Percentiles rank a stretch among this genome's conserved stretches.
Evolutionary conservation across 2,113 vertebrate genomes (phyloP).

Genomic region (Notiomystis cincta): DNA sequence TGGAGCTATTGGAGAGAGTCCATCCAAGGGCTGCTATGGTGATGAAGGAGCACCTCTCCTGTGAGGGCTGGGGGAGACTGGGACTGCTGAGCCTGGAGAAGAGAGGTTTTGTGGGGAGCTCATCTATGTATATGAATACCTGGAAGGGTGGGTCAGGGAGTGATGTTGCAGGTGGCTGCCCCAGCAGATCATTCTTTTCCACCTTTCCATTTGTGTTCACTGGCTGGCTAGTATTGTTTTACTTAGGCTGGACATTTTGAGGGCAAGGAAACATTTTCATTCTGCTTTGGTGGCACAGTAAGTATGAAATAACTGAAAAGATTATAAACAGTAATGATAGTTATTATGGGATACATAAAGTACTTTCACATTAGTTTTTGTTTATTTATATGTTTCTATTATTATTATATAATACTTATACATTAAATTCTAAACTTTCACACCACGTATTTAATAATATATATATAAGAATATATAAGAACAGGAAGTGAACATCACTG

Average conservation of each 20-base stretch:
- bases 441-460: fast-evolving
- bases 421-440: neutral
- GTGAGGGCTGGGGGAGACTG: neutral
- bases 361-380: neutral
- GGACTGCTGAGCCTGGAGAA: neutral
- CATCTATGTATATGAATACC: too few species aligned
- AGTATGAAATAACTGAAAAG: neutral
- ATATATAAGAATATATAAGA: neutral
- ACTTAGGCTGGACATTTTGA: neutral
- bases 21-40: neutral
- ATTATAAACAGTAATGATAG: neutral
- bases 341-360: neutral
- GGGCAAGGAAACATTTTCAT: neutral
- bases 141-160: neutral
- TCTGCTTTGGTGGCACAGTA: neutral
- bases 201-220: neutral
- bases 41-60: neutral
- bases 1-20: neutral
- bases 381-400: too few species aligned
- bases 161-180: neutral
- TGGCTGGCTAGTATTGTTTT: neutral
- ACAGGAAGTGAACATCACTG: neutral
- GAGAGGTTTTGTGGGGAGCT: neutral
- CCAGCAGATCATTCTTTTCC: neutral
- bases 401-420: too few species aligned